Evolutionary conservation across 2,888 invertebrate species (phyloP).

Genomic region (Chrysopilus asiliformis): DNA sequence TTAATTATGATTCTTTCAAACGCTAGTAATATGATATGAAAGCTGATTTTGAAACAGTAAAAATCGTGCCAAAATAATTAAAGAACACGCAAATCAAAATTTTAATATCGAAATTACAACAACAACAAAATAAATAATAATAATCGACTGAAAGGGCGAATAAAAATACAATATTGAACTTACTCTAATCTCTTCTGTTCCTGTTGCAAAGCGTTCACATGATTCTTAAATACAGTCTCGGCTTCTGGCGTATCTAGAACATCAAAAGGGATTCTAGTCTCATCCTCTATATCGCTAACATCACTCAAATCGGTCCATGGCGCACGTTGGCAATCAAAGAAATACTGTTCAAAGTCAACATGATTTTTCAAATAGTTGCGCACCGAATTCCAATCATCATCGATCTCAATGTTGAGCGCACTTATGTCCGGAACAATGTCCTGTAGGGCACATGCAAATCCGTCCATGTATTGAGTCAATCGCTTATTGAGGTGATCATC

Average conservation of each 20-base stretch:
- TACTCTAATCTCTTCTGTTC: conserved; percentile 86
- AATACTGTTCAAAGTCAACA: conserved; percentile 87
- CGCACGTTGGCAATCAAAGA: conserved; percentile 68
- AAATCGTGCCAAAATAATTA: no score
- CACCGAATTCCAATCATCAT: conserved; percentile 79
- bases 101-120: no score
- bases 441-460: conserved; percentile 61
- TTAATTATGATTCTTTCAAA: no score
- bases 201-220: conserved; percentile 79
- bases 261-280: conserved; percentile 80
- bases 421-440: conserved; percentile 66
- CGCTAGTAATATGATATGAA: no score
- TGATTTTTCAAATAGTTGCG: conserved; percentile 76
- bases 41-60: no score
- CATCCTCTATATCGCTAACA: conserved; percentile 45
- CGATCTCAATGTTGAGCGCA: conserved; percentile 40
- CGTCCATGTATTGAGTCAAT: conserved; percentile 61
- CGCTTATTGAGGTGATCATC: conserved; percentile 67
- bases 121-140: no score
- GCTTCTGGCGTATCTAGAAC: conserved; percentile 84
- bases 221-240: conserved; percentile 82
- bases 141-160: conserved; percentile 12
- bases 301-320: conserved; percentile 64
- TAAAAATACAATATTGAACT: conserved; percentile 33
- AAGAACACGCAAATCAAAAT: no score